Evolutionary conservation across 2,797 vertebrate genomes (phyloP).

Genomic region (Hapalemur alaotrensis): DNA sequence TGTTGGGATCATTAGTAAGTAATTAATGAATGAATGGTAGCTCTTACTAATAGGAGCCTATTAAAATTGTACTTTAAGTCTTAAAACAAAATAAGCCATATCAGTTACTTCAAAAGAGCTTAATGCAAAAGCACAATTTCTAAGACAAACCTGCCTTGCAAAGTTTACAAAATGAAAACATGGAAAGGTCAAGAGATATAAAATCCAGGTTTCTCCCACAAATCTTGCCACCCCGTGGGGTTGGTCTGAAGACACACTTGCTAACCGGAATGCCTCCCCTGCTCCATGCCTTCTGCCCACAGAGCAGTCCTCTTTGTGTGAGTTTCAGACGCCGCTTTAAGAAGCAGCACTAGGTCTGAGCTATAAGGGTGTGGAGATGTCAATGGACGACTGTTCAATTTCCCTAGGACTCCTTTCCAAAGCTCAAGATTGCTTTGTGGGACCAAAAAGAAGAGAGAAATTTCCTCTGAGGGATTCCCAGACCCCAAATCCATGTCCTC

Average conservation of each 20-base stretch:
- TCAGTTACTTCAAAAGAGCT: background rate
- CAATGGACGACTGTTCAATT: background rate
- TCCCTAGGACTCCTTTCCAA: background rate
- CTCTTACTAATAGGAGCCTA: background rate
- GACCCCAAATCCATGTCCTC: background rate
- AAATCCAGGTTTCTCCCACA: background rate
- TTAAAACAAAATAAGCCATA: constrained; percentile 18
- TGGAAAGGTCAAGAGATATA: background rate
- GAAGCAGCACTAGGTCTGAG: background rate
- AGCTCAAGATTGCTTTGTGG: background rate
- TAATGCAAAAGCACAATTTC: background rate
- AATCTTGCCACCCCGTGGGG: background rate
- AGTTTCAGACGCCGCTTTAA: background rate
- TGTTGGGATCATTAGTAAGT: background rate
- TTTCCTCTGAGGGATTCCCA: background rate
- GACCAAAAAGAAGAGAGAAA: background rate
- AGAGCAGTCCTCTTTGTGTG: background rate
- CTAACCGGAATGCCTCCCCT: background rate
- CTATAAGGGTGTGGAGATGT: background rate
- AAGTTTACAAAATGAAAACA: constrained; percentile 12
- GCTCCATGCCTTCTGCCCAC: background rate
- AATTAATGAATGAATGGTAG: background rate
- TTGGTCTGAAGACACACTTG: background rate
- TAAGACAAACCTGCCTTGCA: background rate
- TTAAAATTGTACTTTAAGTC: constrained; percentile 4